phyloP scores from a whole-genome alignment of 2,888 invertebrate genomes.

The Eristalis pertinax region DNA sequence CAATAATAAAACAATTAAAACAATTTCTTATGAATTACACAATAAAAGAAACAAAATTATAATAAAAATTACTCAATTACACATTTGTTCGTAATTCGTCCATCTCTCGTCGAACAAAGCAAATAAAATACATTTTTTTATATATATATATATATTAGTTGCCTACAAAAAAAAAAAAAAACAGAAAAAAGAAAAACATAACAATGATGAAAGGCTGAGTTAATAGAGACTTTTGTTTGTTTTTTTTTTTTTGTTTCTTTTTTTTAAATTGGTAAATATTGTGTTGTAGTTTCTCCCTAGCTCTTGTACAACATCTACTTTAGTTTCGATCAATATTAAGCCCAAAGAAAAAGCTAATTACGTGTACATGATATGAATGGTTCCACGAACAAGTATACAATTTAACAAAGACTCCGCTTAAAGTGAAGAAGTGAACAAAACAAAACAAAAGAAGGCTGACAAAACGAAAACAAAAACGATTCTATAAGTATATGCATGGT shows the following conservation, averaged over 20 bases:
- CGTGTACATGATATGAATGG: slow-evolving; percentile 53
- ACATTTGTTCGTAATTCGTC: slow-evolving; percentile 58
- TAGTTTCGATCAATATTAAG: not conserved
- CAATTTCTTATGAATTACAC: slow-evolving; percentile 71
- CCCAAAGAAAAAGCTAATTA: not conserved
- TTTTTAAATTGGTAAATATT: slow-evolving; percentile 51
- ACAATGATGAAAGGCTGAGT: slow-evolving; percentile 58
- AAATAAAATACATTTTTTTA: slow-evolving; percentile 35
- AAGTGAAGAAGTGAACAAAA: not conserved
- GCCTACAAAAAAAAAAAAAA: slow-evolving; percentile 39
- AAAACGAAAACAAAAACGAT: slow-evolving; percentile 52
- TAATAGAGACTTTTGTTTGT: slow-evolving; percentile 36
- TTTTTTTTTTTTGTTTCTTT: slow-evolving; percentile 1
- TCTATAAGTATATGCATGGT: not conserved
- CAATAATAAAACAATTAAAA: slow-evolving; percentile 71
- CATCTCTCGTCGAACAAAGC: slow-evolving; percentile 17
- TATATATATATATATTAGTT: slow-evolving; percentile 59
- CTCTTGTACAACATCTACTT: not conserved
- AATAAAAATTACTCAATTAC: slow-evolving; percentile 58
- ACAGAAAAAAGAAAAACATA: slow-evolving; percentile 53
- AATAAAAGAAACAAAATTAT: slow-evolving; percentile 64
- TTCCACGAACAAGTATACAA: slow-evolving; percentile 47
- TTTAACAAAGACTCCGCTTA: slow-evolving; percentile 33
- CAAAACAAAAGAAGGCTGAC: slow-evolving; percentile 23
- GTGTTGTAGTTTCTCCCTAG: slow-evolving; percentile 4